These are phyloP conservation scores for Teleiodes luculella DNA, from an alignment of 2,888 invertebrate genomes.

Conservation along the genomic window DNA sequence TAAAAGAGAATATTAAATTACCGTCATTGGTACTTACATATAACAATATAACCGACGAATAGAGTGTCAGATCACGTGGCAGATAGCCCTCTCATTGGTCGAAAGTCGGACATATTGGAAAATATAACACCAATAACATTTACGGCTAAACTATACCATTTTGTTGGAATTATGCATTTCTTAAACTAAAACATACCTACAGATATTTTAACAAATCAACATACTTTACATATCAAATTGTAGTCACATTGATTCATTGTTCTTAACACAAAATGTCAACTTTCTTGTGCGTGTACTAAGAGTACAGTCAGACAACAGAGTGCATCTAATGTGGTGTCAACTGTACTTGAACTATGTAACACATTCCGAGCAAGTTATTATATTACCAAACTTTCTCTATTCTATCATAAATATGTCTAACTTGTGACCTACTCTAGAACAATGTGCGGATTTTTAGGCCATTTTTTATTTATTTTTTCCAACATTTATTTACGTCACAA, in stretches of 20 bases:
- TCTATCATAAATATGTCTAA: neutral
- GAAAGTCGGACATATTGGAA: neutral
- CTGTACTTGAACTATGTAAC: no score
- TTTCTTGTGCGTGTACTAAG: no score
- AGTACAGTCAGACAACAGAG: no score
- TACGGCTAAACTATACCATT: neutral
- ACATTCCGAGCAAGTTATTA: no score
- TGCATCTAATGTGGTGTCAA: no score
- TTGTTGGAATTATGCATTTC: conserved; percentile 9
- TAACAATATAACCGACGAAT: no score
- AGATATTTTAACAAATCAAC: neutral
- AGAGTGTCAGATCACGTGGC: no score
- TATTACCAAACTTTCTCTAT: no score
- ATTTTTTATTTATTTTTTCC: neutral
- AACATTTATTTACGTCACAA: neutral
- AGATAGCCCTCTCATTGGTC: no score
- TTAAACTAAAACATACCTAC: neutral
- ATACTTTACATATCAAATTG: neutral
- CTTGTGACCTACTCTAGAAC: neutral
- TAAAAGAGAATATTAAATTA: neutral
- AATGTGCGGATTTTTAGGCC: neutral
- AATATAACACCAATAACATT: neutral
- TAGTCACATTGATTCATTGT: neutral
- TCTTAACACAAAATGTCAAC: no score
- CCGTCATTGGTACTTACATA: neutral